Conservation (phyloP, 2,797 vertebrate genomes). For the Sebastes nivosus region DNA sequence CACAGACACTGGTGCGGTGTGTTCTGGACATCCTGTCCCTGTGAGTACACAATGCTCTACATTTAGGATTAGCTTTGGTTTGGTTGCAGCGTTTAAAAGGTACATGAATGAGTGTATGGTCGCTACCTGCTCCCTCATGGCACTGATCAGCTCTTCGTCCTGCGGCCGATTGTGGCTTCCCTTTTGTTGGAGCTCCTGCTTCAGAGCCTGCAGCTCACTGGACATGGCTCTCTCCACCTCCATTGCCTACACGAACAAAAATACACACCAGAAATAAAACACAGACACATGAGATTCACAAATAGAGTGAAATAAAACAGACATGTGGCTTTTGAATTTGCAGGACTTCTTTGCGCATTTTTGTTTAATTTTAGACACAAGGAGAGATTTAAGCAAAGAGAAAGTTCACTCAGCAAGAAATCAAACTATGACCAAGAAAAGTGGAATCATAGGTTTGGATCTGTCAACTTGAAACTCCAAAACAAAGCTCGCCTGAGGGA, state of each 20-base stretch:
- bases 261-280: constrained; percentile 22
- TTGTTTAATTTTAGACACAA: not conserved
- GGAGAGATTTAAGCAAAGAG: not conserved
- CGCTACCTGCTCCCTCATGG: constrained; percentile 83
- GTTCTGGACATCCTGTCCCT: not conserved
- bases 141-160: constrained; percentile 82
- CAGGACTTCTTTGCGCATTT: not conserved
- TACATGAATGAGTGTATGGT: not conserved
- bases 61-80: not conserved
- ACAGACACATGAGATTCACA: constrained; percentile 3
- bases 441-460: not conserved
- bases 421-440: not conserved
- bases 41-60: not conserved
- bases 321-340: not conserved
- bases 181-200: constrained; percentile 75
- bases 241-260: constrained; percentile 68
- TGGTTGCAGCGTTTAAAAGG: not conserved
- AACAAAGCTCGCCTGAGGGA: constrained; percentile 25
- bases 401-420: not conserved
- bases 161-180: constrained; percentile 62
- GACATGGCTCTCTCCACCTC: constrained; percentile 79
- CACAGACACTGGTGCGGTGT: not conserved
- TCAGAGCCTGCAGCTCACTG: constrained; percentile 78
- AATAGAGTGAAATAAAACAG: not conserved
- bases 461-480: not conserved